These are phyloP conservation scores for Sclerurus mexicanus DNA, from an alignment of 2,113 vertebrate genomes.

Conservation along the genomic window DNA sequence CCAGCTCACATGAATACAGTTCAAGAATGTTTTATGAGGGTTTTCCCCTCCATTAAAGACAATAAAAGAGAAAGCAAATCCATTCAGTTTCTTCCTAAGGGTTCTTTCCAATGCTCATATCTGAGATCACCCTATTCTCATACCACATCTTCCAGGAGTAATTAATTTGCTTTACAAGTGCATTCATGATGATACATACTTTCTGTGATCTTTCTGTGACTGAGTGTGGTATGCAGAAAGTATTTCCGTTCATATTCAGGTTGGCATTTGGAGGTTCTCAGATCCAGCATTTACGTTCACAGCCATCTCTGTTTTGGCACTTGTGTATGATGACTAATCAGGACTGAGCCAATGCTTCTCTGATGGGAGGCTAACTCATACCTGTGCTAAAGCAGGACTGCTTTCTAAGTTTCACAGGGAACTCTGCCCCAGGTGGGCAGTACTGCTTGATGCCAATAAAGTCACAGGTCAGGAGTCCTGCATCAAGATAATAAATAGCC, in stretches of 20 bases:
- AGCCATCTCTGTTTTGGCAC: background rate
- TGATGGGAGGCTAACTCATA: background rate
- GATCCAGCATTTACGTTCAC: background rate
- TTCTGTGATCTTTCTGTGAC: background rate
- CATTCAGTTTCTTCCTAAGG: background rate
- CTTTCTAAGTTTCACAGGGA: background rate
- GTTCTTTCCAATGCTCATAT: background rate
- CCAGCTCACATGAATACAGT: background rate
- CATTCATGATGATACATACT: background rate
- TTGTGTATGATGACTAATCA: background rate
- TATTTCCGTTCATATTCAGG: background rate
- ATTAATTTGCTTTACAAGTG: constrained; percentile 5
- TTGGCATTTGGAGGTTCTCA: background rate
- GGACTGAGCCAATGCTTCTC: background rate
- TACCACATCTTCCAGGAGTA: background rate
- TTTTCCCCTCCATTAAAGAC: background rate
- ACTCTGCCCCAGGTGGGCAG: background rate
- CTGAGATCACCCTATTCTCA: background rate
- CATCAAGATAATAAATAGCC: background rate
- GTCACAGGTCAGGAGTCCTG: background rate
- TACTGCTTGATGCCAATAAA: background rate
- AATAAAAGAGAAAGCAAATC: background rate
- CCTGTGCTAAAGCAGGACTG: background rate
- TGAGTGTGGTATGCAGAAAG: background rate
- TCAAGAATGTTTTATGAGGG: background rate